Evolutionary conservation across 2,888 invertebrate species (phyloP).

Genomic region (Tricholauxania praeusta): DNA sequence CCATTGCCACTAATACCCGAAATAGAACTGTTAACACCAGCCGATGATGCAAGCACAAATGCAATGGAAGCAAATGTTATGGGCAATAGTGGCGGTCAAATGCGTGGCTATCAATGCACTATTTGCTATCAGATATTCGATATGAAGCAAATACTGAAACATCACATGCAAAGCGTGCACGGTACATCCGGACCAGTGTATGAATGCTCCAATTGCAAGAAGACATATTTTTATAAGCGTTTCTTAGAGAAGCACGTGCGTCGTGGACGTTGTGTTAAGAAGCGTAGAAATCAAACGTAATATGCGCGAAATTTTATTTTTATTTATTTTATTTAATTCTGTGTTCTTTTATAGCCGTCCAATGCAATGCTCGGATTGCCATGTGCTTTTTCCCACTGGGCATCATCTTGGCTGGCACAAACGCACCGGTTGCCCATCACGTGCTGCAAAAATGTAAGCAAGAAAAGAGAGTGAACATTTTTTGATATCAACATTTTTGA

Average conservation of each 20-base stretch:
- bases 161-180: slow-evolving; percentile 65
- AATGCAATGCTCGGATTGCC: slow-evolving; percentile 67
- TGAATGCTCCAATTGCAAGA: slow-evolving; percentile 66
- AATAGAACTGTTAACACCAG: slow-evolving; percentile 64
- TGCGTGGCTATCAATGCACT: slow-evolving; percentile 63
- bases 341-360: slow-evolving; percentile 57
- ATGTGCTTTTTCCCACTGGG: slow-evolving; percentile 65
- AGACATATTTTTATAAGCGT: slow-evolving; percentile 66
- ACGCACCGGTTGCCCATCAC: slow-evolving; percentile 66
- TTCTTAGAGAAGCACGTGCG: slow-evolving; percentile 67
- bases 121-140: slow-evolving; percentile 64
- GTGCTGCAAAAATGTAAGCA: slow-evolving; percentile 63
- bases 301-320: neutral
- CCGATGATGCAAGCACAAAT: slow-evolving; percentile 54
- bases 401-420: slow-evolving; percentile 68
- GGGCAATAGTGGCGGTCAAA: slow-evolving; percentile 32
- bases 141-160: slow-evolving; percentile 64
- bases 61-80: slow-evolving; percentile 37
- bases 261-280: slow-evolving; percentile 66
- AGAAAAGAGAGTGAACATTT: neutral
- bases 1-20: slow-evolving; percentile 66
- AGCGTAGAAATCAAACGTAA: slow-evolving; percentile 66
- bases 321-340: neutral
- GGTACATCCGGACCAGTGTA: slow-evolving; percentile 64
- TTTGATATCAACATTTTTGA: neutral